Conservation (phyloP, 1,140 invertebrate genomes). For the Drosophila tristis region DNA sequence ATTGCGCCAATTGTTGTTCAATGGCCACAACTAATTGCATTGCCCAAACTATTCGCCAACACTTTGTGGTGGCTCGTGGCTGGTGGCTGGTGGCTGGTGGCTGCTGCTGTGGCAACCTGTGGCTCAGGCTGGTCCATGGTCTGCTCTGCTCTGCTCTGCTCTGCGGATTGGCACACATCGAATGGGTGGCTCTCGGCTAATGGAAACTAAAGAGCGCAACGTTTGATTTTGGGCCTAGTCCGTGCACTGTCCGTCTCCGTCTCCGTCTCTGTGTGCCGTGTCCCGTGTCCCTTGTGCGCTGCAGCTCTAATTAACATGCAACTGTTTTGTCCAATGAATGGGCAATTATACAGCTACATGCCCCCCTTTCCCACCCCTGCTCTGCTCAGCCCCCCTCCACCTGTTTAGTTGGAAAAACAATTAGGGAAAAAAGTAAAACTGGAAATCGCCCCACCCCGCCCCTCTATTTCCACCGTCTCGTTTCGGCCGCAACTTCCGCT, state of each 20-base stretch:
- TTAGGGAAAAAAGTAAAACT: conserved; percentile 22
- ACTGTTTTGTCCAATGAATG: conserved; percentile 51
- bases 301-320: conserved; percentile 61
- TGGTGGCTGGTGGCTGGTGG: no score
- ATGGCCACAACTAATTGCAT: conserved; percentile 22
- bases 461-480: no score
- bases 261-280: no score
- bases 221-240: background rate
- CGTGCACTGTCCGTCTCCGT: background rate
- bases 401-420: conserved; percentile 41
- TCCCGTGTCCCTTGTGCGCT: background rate
- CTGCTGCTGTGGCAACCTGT: no score
- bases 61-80: background rate
- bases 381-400: background rate
- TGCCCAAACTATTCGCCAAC: conserved; percentile 38
- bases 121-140: background rate
- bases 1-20: no score
- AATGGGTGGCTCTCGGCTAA: conserved; percentile 19
- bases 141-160: background rate
- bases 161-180: background rate
- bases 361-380: no score
- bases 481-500: conserved; percentile 51
- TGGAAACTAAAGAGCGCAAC: conserved; percentile 64
- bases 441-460: background rate
- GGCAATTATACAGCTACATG: conserved; percentile 12